phyloP scores from a whole-genome alignment of 2,888 invertebrate genomes.

The Ditula angustiorana region DNA sequence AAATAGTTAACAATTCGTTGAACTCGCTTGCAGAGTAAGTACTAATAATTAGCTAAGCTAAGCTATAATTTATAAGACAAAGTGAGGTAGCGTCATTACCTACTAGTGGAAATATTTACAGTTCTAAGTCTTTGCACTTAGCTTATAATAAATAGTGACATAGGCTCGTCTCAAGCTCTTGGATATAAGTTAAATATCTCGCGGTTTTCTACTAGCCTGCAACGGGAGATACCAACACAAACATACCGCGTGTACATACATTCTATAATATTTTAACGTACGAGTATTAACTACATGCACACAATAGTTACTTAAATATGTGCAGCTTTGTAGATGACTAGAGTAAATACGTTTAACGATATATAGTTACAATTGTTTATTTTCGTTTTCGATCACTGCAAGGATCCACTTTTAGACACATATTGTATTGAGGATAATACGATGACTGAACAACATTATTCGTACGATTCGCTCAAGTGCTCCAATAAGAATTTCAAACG shows the following conservation, averaged over 20 bases:
- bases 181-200: conserved; percentile 21
- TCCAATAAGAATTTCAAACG: conserved; percentile 87
- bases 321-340: conserved; percentile 84
- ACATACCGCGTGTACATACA: conserved; percentile 62
- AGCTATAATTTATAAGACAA: conserved; percentile 79
- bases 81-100: conserved; percentile 85
- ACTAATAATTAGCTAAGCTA: conserved; percentile 65
- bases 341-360: conserved; percentile 80
- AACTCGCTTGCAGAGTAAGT: conserved; percentile 32
- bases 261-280: conserved; percentile 69
- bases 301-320: conserved; percentile 71
- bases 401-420: conserved; percentile 82
- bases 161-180: conserved; percentile 51
- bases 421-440: conserved; percentile 80
- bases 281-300: conserved; percentile 82
- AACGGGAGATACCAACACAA: conserved; percentile 66
- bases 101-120: conserved; percentile 83
- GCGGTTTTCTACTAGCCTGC: conserved; percentile 56
- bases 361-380: conserved; percentile 74
- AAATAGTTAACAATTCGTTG: conserved; percentile 38
- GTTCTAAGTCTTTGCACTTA: conserved; percentile 71
- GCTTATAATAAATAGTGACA: conserved; percentile 64
- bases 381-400: conserved; percentile 84
- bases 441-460: conserved; percentile 80
- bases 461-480: conserved; percentile 88